These are phyloP conservation scores for Pituophis catenifer DNA, from an alignment of 2,113 vertebrate species.

Conservation along the genomic window DNA sequence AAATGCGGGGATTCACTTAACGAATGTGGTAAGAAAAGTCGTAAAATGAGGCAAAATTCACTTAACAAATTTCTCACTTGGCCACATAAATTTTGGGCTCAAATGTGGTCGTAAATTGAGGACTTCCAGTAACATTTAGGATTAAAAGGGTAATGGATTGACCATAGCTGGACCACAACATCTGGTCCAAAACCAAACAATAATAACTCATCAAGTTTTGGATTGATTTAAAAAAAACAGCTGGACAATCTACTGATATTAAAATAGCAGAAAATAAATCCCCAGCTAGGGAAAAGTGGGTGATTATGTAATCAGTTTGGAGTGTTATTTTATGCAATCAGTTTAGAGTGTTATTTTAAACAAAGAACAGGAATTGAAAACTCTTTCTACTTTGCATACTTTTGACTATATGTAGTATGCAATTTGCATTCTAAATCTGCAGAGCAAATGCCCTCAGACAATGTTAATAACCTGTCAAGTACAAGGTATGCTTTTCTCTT, in stretches of 20 bases:
- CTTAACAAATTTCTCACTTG: neutral
- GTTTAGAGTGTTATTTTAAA: neutral
- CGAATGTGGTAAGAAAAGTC: neutral
- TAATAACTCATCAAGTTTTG: neutral
- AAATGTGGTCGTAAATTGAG: too few species aligned
- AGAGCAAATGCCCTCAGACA: neutral
- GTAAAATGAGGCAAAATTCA: neutral
- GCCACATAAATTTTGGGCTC: neutral
- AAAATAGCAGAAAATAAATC: neutral
- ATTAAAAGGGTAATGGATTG: neutral
- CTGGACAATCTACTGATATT: neutral
- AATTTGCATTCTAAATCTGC: conserved; percentile 2
- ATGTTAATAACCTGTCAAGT: neutral
- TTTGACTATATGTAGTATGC: neutral
- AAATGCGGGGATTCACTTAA: neutral
- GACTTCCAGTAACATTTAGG: neutral
- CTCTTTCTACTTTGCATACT: neutral
- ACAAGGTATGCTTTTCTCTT: neutral
- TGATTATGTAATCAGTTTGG: neutral
- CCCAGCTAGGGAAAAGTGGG: neutral
- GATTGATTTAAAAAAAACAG: neutral
- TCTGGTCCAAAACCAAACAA: neutral
- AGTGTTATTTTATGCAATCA: neutral
- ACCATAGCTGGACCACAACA: neutral
- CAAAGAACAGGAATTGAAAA: neutral